phyloP scores from a whole-genome alignment of 2,797 vertebrate species.

The Ctenopoma kingsleyae region DNA sequence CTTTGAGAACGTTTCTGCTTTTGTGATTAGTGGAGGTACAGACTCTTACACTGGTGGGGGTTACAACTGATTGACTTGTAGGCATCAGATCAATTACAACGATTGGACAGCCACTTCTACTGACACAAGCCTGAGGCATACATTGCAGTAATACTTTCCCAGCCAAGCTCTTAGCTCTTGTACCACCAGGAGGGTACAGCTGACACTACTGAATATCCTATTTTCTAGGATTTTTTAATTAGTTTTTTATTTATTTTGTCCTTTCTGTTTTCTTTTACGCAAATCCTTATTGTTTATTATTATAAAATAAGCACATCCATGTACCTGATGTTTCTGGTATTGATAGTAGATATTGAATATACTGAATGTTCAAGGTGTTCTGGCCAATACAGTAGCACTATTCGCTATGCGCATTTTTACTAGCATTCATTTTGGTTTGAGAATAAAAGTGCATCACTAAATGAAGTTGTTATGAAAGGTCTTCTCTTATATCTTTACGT shows the following conservation, averaged over 20 bases:
- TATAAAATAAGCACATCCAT: background rate
- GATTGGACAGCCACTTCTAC: conserved; percentile 41
- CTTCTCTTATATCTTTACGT: background rate
- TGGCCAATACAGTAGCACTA: no score
- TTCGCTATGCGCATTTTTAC: no score
- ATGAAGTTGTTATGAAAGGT: background rate
- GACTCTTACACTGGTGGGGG: conserved; percentile 26
- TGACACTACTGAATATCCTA: background rate
- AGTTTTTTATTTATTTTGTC: background rate
- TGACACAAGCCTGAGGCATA: conserved; percentile 32
- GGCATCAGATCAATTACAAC: conserved; percentile 49
- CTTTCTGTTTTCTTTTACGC: background rate
- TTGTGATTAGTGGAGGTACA: conserved; percentile 36
- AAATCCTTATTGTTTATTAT: background rate
- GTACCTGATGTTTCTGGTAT: background rate
- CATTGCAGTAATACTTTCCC: conserved; percentile 3
- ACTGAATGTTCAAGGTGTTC: background rate
- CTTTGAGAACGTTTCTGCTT: conserved; percentile 18
- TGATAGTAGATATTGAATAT: background rate
- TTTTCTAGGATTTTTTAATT: background rate
- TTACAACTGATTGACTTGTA: conserved; percentile 54
- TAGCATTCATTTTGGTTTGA: background rate
- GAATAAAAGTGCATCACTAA: background rate
- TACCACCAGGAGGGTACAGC: conserved; percentile 1
- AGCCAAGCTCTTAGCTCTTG: conserved; percentile 1